Evolutionary conservation across 2,888 invertebrate species (phyloP), one percentile per base, ranked within the genome.

Genomic region (Trimorus sp.): DNA sequence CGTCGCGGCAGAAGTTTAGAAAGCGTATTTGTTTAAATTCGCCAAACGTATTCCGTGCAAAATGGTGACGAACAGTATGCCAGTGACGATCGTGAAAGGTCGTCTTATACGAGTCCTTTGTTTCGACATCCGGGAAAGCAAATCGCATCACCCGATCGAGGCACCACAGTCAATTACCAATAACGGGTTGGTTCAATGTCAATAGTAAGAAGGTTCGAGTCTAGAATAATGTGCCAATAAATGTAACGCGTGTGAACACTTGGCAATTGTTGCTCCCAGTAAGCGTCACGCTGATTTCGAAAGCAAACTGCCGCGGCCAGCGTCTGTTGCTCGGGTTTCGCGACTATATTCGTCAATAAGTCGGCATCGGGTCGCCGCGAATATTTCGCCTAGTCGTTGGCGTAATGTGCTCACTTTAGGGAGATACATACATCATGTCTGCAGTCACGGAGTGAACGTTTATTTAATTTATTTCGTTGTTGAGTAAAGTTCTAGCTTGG

Each of bases 1-100:
- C 92, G 93, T 99, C 53, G 99, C 99, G 99, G 99, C 92, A 98
- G 98, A 90, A 98, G 98, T 26, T 26, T 26, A 26, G 26, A 26
- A 26, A 26, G 26, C 26, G 26, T 26, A 26, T 26, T 26, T 26
- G 26, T 26, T 26, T 26, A 26, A 26, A 26, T 79, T 62, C 66
- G 16, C 45, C 51, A 75, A 75, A 76, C 56, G 66, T 70, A 68
- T 81, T 77, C 76, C 76, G 76, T 76, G 76, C 71, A 56, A 66
- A 76, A 79, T 68, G 71, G 54, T 71, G 69, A 75, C 60, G 68
- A 75, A 71, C 54, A n/a, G 54, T 37, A n/a, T 16, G 42, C 15
- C 26, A 53, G 65, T 70, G 71, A 82, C 73, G 77, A 81, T 82
- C 83, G 79, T 83, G 81, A 83, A 83, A 83, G 81, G 83, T 83